Conservation (phyloP, 2,888 invertebrate species). For the Pteria penguin region DNA sequence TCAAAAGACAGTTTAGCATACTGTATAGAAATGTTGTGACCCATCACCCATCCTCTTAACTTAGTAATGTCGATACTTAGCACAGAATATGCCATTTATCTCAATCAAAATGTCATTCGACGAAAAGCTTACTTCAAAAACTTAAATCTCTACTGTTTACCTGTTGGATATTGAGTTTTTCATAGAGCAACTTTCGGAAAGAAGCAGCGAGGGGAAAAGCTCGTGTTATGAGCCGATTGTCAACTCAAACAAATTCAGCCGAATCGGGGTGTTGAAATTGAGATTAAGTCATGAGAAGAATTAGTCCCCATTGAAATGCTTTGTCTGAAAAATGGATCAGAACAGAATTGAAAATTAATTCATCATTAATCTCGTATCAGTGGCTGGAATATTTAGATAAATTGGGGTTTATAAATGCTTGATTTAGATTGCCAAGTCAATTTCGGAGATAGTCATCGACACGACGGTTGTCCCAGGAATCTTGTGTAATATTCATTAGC, state of each 20-base stretch:
- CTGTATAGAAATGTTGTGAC: constrained; percentile 16
- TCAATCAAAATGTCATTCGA: constrained; percentile 53
- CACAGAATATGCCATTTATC: constrained; percentile 51
- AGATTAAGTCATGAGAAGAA: constrained; percentile 13
- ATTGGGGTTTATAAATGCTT: neutral
- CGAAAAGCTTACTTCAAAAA: constrained; percentile 32
- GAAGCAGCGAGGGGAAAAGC: constrained; percentile 5
- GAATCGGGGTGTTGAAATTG: constrained; percentile 11
- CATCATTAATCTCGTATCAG: neutral
- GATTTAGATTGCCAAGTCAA: neutral
- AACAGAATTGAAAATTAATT: neutral
- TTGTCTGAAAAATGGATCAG: constrained; percentile 1
- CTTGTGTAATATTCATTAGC: too few relatives aligned
- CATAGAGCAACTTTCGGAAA: constrained; percentile 8
- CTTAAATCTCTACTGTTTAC: constrained; percentile 36
- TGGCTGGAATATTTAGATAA: neutral
- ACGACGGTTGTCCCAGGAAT: neutral
- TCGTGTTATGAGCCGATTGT: neutral
- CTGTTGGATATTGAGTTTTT: constrained; percentile 25
- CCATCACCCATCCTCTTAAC: constrained; percentile 29
- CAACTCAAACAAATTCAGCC: constrained; percentile 9
- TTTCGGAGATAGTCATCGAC: neutral
- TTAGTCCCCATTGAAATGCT: constrained; percentile 5
- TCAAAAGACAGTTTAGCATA: constrained; percentile 32
- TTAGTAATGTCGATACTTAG: constrained; percentile 25